These are phyloP conservation scores for Bombus confusus DNA, from an alignment of 1,140 invertebrate genomes.

Conservation along the genomic window DNA sequence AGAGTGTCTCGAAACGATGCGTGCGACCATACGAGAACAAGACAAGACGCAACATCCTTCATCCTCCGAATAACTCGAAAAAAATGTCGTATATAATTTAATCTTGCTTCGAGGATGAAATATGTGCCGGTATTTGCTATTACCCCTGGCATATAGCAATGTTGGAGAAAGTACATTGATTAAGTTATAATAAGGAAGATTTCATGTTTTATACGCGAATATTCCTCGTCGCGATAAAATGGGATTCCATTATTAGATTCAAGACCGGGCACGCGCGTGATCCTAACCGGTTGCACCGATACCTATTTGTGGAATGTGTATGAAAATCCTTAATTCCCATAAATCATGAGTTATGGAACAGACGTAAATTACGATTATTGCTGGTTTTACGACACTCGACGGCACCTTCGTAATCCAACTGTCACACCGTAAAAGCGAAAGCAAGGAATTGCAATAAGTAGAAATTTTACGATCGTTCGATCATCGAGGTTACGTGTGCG, in stretches of 20 bases:
- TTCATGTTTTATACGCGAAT: background rate
- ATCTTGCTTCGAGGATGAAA: background rate
- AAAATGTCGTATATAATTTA: background rate
- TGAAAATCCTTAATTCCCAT: slow-evolving; percentile 60
- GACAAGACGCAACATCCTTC: background rate
- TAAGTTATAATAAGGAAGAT: slow-evolving; percentile 11
- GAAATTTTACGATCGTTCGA: slow-evolving; percentile 70
- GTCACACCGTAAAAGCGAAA: slow-evolving; percentile 72
- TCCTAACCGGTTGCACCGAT: slow-evolving; percentile 38
- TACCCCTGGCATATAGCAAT: background rate
- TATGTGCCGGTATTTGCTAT: background rate
- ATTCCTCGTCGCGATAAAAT: background rate
- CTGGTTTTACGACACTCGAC: slow-evolving; percentile 51
- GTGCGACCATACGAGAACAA: background rate
- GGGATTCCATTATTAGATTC: slow-evolving; percentile 24
- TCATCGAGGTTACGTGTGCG: slow-evolving; percentile 43
- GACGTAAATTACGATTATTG: slow-evolving; percentile 69
- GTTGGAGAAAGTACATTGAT: background rate
- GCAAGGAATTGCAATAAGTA: slow-evolving; percentile 70
- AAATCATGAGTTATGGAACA: slow-evolving; percentile 64
- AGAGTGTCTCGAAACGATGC: slow-evolving; percentile 38
- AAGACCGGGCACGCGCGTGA: background rate
- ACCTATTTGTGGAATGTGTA: slow-evolving; percentile 56
- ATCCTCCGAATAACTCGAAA: background rate
- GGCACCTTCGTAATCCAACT: slow-evolving; percentile 57